A percentile compares a stretch with the other conserved stretches of the same genome.
Evolutionary conservation across 1,140 invertebrate species (phyloP).

Genomic region (Stegodyphus dumicola): DNA sequence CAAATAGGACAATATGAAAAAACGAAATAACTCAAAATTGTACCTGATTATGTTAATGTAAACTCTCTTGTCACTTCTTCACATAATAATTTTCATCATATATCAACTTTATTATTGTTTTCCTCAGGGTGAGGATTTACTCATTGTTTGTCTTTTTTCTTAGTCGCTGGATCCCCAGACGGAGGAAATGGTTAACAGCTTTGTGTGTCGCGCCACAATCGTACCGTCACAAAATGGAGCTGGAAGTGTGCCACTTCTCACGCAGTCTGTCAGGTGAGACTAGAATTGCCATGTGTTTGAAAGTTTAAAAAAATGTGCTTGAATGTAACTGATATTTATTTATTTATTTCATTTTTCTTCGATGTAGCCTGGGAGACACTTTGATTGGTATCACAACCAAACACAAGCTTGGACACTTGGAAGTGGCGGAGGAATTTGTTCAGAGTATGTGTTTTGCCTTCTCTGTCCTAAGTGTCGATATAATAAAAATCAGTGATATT

Average conservation of each 20-base stretch:
- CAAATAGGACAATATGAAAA: no score
- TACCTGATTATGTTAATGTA: no score
- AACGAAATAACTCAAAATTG: no score
- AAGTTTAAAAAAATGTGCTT: no score
- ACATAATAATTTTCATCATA: no score
- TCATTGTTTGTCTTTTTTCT: not conserved
- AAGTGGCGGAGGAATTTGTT: constrained; percentile 67
- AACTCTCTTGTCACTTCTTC: no score
- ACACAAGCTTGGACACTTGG: constrained; percentile 65
- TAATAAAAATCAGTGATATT: no score
- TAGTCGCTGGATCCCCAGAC: constrained; percentile 61
- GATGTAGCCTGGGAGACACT: constrained; percentile 51
- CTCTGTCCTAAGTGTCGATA: no score
- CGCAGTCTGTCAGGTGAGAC: constrained; percentile 60
- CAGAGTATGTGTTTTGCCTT: constrained; percentile 47
- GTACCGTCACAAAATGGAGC: constrained; percentile 66
- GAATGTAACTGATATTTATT: no score
- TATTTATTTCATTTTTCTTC: not conserved
- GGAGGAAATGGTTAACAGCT: constrained; percentile 64
- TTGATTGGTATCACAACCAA: constrained; percentile 69
- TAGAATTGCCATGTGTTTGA: not conserved
- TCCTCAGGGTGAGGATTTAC: constrained; percentile 3
- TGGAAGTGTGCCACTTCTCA: constrained; percentile 21
- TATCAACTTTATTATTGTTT: not conserved
- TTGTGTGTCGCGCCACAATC: constrained; percentile 72